phyloP scores from a whole-genome alignment of 2,113 vertebrate genomes.

The Myxocyprinus asiaticus region DNA sequence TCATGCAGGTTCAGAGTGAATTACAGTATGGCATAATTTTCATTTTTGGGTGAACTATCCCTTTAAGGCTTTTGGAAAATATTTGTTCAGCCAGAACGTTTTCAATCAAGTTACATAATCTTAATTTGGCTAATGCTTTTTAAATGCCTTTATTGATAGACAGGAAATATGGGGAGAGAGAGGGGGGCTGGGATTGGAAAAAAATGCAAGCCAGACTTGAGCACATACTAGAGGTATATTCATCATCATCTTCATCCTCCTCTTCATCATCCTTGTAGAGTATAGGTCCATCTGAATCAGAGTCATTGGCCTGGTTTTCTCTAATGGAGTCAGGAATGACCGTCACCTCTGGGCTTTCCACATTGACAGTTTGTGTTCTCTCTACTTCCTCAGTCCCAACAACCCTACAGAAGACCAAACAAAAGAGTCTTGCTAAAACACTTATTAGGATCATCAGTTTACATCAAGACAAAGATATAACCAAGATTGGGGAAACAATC shows the following conservation, averaged over 20 bases:
- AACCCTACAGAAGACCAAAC: constrained; percentile 46
- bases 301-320: constrained; percentile 86
- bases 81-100: too few relatives aligned
- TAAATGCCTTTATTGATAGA: not conserved
- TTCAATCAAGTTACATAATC: not conserved
- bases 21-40: too few relatives aligned
- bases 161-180: not conserved
- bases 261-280: constrained; percentile 89
- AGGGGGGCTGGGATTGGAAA: not conserved
- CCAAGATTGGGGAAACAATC: too few relatives aligned
- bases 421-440: not conserved
- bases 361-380: constrained; percentile 63
- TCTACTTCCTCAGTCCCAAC: constrained; percentile 54
- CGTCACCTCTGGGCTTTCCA: constrained; percentile 74
- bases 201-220: constrained; percentile 6
- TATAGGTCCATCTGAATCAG: constrained; percentile 91
- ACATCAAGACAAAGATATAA: not conserved
- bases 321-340: constrained; percentile 74
- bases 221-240: constrained; percentile 82
- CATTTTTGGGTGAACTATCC: too few relatives aligned
- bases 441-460: not conserved
- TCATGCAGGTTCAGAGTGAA: too few relatives aligned
- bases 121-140: not conserved
- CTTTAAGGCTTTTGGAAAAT: too few relatives aligned
- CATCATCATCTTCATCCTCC: constrained; percentile 76